Evolutionary conservation across 2,113 vertebrate species (phyloP).

Genomic region (Barbus barbus): DNA sequence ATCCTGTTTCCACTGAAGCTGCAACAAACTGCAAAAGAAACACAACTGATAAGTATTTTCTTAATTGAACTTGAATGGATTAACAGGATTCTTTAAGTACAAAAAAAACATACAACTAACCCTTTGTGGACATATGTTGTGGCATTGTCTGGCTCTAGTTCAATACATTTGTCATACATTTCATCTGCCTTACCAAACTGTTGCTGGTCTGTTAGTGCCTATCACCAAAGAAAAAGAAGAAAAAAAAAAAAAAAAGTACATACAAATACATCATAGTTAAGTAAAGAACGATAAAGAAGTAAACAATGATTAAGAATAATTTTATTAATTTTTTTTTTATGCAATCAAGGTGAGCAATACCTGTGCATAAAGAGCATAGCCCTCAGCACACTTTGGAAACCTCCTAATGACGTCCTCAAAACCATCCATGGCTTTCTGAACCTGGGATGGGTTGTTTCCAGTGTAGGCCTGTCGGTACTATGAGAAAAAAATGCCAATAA

Average conservation of each 20-base stretch:
- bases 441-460: slow-evolving; percentile 91
- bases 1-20: slow-evolving; percentile 99
- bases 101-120: slow-evolving; percentile 73
- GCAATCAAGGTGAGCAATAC: slow-evolving; percentile 64
- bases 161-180: slow-evolving; percentile 99
- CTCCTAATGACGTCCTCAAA: slow-evolving; percentile 95
- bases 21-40: slow-evolving; percentile 83
- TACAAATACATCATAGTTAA: not conserved
- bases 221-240: slow-evolving; percentile 13
- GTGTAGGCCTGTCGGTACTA: slow-evolving; percentile 98
- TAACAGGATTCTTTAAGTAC: not conserved
- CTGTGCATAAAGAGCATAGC: slow-evolving; percentile 97
- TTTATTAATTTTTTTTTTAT: not conserved
- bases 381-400: slow-evolving; percentile 95
- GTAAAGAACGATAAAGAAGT: not conserved
- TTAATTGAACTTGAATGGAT: not conserved
- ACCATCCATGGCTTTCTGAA: slow-evolving; percentile 94
- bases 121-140: slow-evolving; percentile 99
- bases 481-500: slow-evolving; percentile 6
- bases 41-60: not conserved
- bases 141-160: slow-evolving; percentile 96
- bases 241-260: too few relatives aligned
- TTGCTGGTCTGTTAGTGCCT: slow-evolving; percentile 98
- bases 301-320: not conserved
- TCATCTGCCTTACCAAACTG: slow-evolving; percentile 98